Conservation (phyloP, 2,888 invertebrate genomes). For the Sicus ferrugineus region DNA sequence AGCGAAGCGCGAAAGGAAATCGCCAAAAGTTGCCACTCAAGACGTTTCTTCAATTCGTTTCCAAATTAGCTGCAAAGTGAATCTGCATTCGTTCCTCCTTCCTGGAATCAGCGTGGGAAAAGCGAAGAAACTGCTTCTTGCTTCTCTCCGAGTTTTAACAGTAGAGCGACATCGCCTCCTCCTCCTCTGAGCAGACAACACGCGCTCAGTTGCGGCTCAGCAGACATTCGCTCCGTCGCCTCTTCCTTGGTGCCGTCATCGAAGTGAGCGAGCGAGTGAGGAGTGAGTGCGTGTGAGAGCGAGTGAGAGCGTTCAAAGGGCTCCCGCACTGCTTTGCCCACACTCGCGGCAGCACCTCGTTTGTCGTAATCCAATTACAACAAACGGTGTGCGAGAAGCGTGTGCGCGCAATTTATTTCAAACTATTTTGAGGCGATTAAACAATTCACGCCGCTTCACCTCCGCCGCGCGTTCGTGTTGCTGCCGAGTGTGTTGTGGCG, state of each 20-base stretch:
- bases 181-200: no score
- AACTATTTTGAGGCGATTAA: constrained; percentile 47
- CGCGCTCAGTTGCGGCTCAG: no score
- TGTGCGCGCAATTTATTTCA: constrained; percentile 48
- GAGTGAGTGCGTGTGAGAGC: not conserved
- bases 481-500: not conserved
- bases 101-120: no score
- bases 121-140: no score
- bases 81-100: no score
- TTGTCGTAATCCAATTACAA: constrained; percentile 30
- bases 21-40: no score
- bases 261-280: not conserved
- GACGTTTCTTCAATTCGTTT: no score
- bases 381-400: constrained; percentile 26
- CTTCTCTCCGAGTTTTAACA: no score
- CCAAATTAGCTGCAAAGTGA: no score
- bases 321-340: not conserved
- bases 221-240: not conserved
- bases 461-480: not conserved
- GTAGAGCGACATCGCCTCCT: no score
- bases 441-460: constrained; percentile 40
- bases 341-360: constrained; percentile 6
- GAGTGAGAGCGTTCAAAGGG: not conserved
- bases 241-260: not conserved
- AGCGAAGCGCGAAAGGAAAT: no score